Evolutionary conservation across 2,113 vertebrate species (phyloP).

Genomic region (Symphodus melops): DNA sequence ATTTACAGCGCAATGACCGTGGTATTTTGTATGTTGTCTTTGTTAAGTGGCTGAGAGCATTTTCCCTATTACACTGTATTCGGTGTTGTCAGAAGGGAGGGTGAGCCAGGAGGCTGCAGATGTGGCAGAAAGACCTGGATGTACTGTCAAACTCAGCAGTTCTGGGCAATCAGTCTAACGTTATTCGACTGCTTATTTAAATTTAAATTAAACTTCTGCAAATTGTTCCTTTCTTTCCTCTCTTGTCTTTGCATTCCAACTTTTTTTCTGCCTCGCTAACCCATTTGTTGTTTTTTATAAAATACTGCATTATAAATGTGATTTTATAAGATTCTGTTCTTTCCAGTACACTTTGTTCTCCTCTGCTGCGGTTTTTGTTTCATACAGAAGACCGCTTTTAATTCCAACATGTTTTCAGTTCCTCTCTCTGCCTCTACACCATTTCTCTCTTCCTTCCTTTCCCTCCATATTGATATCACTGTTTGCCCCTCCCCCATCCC

Average conservation of each 20-base stretch:
- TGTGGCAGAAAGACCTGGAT: slow-evolving; percentile 18
- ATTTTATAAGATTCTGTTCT: neutral
- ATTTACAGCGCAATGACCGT: slow-evolving; percentile 31
- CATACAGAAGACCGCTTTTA: neutral
- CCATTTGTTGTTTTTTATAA: neutral
- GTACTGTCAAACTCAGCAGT: slow-evolving; percentile 18
- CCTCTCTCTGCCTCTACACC: slow-evolving; percentile 3
- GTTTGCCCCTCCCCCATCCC: slow-evolving; percentile 51
- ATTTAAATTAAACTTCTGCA: neutral
- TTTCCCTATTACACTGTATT: slow-evolving; percentile 24
- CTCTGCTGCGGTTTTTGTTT: slow-evolving; percentile 2
- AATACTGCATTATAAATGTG: neutral
- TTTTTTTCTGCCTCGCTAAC: neutral
- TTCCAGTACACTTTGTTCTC: neutral
- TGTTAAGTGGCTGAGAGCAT: slow-evolving; percentile 13
- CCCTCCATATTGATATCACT: slow-evolving; percentile 40
- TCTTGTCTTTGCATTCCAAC: neutral
- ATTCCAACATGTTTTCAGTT: slow-evolving; percentile 16
- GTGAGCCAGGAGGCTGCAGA: slow-evolving; percentile 7
- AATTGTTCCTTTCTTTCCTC: no score
- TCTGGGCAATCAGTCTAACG: slow-evolving; percentile 19
- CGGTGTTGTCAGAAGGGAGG: neutral
- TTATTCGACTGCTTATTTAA: slow-evolving; percentile 6
- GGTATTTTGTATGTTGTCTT: slow-evolving; percentile 27
- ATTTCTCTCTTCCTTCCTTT: slow-evolving; percentile 16